phyloP scores from a whole-genome alignment of 2,797 vertebrate genomes.

The Myotis daubentonii region DNA sequence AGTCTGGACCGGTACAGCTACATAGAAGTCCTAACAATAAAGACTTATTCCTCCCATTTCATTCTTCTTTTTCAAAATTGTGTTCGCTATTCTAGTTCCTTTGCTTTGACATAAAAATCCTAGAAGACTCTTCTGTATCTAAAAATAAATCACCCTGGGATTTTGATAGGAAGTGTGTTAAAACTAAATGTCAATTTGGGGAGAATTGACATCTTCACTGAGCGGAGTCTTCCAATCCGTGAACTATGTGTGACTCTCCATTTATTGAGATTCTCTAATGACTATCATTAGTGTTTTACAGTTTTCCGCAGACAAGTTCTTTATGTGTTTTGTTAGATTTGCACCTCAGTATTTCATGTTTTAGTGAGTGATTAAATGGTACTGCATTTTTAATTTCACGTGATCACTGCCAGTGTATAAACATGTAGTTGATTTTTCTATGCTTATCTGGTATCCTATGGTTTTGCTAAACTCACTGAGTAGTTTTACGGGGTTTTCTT shows the following conservation, averaged over 20 bases:
- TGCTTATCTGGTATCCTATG: neutral
- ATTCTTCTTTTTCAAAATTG: neutral
- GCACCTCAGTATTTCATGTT: neutral
- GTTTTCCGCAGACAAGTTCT: neutral
- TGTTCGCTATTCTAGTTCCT: neutral
- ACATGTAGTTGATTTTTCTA: neutral
- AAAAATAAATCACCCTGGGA: neutral
- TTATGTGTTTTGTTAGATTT: neutral
- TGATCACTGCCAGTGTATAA: neutral
- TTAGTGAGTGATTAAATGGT: neutral
- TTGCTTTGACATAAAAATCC: neutral
- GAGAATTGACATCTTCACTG: neutral
- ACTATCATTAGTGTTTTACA: neutral
- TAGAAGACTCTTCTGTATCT: neutral
- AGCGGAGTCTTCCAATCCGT: neutral
- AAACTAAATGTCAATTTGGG: neutral
- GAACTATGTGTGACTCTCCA: neutral
- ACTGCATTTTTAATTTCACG: neutral
- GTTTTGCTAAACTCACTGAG: neutral
- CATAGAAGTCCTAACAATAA: neutral
- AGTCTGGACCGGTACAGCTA: neutral
- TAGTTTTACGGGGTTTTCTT: neutral
- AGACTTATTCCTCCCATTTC: neutral
- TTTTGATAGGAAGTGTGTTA: neutral
- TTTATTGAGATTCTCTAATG: neutral